Evolutionary conservation across 2,113 vertebrate species (phyloP), one percentile per base, ranked within the genome.

Genomic region (Leptodactylus fuscus): DNA sequence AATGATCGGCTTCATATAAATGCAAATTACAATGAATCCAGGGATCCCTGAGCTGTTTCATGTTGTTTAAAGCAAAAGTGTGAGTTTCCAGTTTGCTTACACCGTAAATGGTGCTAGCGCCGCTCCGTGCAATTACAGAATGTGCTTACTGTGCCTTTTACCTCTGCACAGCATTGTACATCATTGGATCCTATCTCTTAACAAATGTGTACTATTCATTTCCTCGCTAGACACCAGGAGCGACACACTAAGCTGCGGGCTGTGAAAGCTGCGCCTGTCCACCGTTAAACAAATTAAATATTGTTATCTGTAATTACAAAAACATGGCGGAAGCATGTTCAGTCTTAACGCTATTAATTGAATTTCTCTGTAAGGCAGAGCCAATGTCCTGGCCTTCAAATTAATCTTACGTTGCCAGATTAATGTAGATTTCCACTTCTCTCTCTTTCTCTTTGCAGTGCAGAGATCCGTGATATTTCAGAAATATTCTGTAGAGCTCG

Each of bases 1-100:
- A 85, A 85, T 58, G 65, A 85, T 85, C 46, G 24, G 75, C 62
- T 85, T 85, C 75, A 79, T 85, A 85, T 80, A 85, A 85, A 85
- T 85, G 75, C 46, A 85, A 85, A 85, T 85, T 71, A 71, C 44
- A 70, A 24, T 53, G 48, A 85, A 85, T 85, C 62, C 27, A 55
- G 60, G 34, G 75, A 85, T 70, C 60, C 83, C 74, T 27, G 29
- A 85, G 67, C 46, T 55, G 62, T 41, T 80, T 85, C 38, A 80
- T 70, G 75, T 79, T 85, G 75, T 85, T 75, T 62, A 79, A 85
- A 78, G 73, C 29, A 78, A 16, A 67, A 85, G 58, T 51, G 73
- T 29, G 18, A 24, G 38, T 27, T 77, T 70, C 67, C 60, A 27
- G 24, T 67, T 32, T 79, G 60, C 55, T 70, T 80, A 53, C 60